phyloP scores from a whole-genome alignment of 2,888 invertebrate genomes.

The Urechis unicinctus region DNA sequence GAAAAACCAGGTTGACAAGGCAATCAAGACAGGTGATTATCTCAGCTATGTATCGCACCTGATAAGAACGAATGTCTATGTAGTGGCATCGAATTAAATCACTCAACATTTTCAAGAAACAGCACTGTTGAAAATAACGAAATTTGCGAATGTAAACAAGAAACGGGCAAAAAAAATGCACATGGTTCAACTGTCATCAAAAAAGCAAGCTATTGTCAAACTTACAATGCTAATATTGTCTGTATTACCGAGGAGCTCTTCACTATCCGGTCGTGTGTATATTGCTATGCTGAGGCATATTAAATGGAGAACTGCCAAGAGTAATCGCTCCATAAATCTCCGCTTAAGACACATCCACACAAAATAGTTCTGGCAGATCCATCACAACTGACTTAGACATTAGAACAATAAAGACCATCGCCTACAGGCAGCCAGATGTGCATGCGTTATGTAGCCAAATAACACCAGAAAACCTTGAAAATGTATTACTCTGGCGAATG shows the following conservation, averaged over 20 bases:
- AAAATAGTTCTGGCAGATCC: too few relatives aligned
- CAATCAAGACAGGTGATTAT: conserved; percentile 79
- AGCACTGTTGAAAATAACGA: too few relatives aligned
- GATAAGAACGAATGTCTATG: conserved; percentile 9
- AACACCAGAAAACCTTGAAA: not conserved
- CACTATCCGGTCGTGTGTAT: conserved; percentile 69
- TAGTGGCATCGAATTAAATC: too few relatives aligned
- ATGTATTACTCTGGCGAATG: conserved; percentile 76
- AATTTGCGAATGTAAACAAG: too few relatives aligned
- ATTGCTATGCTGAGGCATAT: conserved; percentile 82
- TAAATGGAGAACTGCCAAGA: conserved; percentile 81
- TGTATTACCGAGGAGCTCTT: conserved; percentile 1
- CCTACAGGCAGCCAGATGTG: too few relatives aligned
- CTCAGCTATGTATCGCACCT: conserved; percentile 71
- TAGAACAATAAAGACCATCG: too few relatives aligned
- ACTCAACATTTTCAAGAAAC: too few relatives aligned
- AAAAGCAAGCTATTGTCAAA: too few relatives aligned
- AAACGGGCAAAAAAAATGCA: too few relatives aligned
- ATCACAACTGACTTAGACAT: too few relatives aligned
- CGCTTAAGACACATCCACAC: conserved; percentile 56
- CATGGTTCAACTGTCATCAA: too few relatives aligned
- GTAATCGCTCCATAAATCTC: conserved; percentile 84
- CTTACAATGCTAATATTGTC: conserved; percentile 8
- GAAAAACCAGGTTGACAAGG: conserved; percentile 78
- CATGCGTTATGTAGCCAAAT: too few relatives aligned